phyloP scores from a whole-genome alignment of 2,888 invertebrate genomes.

The Folsomia candida region DNA sequence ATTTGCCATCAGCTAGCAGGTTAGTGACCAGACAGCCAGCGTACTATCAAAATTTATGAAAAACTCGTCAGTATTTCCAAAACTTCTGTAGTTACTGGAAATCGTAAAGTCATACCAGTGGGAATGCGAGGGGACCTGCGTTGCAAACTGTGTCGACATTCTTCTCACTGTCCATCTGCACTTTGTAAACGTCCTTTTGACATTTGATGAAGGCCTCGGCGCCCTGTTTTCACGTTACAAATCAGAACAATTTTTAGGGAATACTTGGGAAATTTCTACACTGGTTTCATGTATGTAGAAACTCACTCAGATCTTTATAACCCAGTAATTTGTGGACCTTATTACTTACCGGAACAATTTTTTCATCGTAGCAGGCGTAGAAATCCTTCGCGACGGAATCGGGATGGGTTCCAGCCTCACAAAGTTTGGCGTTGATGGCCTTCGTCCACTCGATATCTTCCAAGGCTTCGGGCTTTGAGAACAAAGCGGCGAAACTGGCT shows the following conservation, averaged over 20 bases:
- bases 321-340: neutral
- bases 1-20: neutral
- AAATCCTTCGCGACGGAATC: constrained; percentile 10
- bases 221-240: neutral
- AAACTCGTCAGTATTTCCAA: neutral
- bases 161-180: constrained; percentile 8
- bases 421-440: constrained; percentile 19
- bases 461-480: no score
- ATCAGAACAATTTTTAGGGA: neutral
- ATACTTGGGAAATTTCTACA: neutral
- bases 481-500: no score
- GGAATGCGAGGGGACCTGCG: constrained; percentile 4
- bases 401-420: constrained; percentile 9
- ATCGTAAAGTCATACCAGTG: no score
- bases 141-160: constrained; percentile 12
- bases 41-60: neutral
- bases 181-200: neutral
- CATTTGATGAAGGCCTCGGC: neutral
- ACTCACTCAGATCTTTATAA: no score
- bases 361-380: constrained; percentile 11
- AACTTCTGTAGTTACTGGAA: neutral
- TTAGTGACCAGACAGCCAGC: neutral
- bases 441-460: no score
- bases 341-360: neutral
- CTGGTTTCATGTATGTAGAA: no score